These are phyloP conservation scores for Eilema caniola DNA, from an alignment of 2,888 invertebrate genomes.

Conservation along the genomic window DNA sequence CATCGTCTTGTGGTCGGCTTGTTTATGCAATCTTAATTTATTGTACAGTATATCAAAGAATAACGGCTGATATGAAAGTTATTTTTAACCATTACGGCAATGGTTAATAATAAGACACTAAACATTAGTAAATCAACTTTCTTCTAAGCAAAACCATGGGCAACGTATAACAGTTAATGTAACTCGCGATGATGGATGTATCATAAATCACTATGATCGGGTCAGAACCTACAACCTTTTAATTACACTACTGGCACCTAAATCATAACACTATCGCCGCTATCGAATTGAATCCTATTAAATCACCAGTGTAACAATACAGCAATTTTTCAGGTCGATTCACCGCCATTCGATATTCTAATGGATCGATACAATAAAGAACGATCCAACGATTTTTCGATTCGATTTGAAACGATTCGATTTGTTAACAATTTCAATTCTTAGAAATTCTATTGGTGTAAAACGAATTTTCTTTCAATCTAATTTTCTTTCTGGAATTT, in stretches of 20 bases:
- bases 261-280: neutral
- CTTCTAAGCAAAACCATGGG: no score
- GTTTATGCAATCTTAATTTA: slow-evolving; percentile 50
- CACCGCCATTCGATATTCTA: no score
- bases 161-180: no score
- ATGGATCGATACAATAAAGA: neutral
- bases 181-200: no score
- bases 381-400: neutral
- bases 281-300: no score
- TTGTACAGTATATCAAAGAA: slow-evolving; percentile 15
- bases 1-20: slow-evolving; percentile 62
- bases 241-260: neutral
- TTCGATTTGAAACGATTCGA: neutral
- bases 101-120: neutral
- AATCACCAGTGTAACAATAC: no score
- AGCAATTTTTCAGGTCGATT: no score
- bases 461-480: neutral
- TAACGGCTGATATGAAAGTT: slow-evolving; percentile 1
- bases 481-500: no score
- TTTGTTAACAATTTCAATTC: neutral
- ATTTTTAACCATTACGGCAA: neutral
- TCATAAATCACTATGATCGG: no score
- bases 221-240: neutral
- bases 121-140: no score
- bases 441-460: neutral